Evolutionary conservation across 2,888 invertebrate species (phyloP).

Genomic region (Standfussiana lucernea): DNA sequence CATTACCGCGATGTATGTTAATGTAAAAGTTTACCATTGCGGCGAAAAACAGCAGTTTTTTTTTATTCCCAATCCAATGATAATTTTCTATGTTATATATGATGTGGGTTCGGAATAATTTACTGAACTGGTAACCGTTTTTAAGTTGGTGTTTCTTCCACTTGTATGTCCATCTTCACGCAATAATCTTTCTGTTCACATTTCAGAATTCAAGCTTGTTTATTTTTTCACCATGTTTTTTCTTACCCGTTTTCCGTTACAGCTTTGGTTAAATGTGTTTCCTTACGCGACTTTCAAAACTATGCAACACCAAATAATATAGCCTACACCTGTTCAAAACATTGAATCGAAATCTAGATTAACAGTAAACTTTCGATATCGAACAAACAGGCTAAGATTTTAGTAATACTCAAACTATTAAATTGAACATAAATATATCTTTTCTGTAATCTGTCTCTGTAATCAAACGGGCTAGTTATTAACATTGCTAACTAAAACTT

Average conservation of each 20-base stretch:
- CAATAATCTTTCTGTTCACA: background rate
- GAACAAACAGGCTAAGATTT: constrained; percentile 56
- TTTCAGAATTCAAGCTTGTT: background rate
- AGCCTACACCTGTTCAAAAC: constrained; percentile 43
- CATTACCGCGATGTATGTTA: too few species aligned
- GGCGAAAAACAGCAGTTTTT: too few species aligned
- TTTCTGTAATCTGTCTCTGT: constrained; percentile 60
- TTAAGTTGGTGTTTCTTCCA: too few species aligned
- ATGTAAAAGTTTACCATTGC: too few species aligned
- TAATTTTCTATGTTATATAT: too few species aligned
- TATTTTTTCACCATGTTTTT: background rate
- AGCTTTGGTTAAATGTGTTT: background rate
- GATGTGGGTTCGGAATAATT: too few species aligned
- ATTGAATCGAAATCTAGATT: constrained; percentile 56
- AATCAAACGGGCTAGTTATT: constrained; percentile 64
- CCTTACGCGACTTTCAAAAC: background rate
- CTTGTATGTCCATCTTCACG: background rate
- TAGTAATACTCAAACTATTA: constrained; percentile 35
- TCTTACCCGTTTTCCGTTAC: background rate
- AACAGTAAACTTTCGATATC: constrained; percentile 48
- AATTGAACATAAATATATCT: constrained; percentile 57
- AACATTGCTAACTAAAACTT: constrained; percentile 60
- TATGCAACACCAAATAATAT: background rate
- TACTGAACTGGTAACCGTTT: too few species aligned
- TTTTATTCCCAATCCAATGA: too few species aligned